These are phyloP conservation scores for Anableps anableps DNA, from an alignment of 2,797 vertebrate species.

Conservation along the genomic window DNA sequence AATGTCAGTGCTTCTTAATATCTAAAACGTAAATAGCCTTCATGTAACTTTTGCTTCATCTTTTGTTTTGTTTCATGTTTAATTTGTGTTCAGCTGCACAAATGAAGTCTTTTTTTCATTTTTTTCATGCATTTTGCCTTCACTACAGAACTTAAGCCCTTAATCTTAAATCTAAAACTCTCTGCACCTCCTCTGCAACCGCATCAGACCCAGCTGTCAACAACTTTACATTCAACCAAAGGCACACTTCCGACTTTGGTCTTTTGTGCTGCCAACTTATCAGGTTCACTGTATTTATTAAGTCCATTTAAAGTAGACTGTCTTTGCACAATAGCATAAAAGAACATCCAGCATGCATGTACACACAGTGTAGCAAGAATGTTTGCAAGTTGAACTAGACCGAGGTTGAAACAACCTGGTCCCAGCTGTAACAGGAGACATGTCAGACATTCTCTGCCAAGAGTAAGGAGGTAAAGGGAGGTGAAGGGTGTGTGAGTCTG, in stretches of 20 bases:
- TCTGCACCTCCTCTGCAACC: constrained; percentile 33
- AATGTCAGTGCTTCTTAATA: constrained; percentile 28
- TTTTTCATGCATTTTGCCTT: constrained; percentile 15
- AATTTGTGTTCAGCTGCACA: constrained; percentile 24
- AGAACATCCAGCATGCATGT: constrained; percentile 55
- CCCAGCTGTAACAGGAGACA: constrained; percentile 75
- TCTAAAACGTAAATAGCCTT: constrained; percentile 7
- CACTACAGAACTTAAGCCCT: not conserved
- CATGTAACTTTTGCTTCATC: constrained; percentile 12
- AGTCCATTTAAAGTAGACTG: constrained; percentile 32
- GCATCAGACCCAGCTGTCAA: constrained; percentile 55
- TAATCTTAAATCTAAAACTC: constrained; percentile 19
- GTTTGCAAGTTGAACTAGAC: constrained; percentile 69
- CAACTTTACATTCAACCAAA: constrained; percentile 60
- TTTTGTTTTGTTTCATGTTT: constrained; percentile 28
- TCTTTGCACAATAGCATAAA: constrained; percentile 36
- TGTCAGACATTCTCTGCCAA: constrained; percentile 69
- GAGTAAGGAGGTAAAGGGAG: constrained; percentile 48
- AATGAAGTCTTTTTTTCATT: not conserved
- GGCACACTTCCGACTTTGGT: constrained; percentile 45
- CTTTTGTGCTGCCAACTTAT: constrained; percentile 42
- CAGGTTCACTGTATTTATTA: constrained; percentile 48
- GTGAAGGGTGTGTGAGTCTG: constrained; percentile 3
- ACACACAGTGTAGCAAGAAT: constrained; percentile 66
- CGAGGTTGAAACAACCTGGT: constrained; percentile 70